phyloP scores from a whole-genome alignment of 2,888 invertebrate genomes.

The Cartodere bifasciata region DNA sequence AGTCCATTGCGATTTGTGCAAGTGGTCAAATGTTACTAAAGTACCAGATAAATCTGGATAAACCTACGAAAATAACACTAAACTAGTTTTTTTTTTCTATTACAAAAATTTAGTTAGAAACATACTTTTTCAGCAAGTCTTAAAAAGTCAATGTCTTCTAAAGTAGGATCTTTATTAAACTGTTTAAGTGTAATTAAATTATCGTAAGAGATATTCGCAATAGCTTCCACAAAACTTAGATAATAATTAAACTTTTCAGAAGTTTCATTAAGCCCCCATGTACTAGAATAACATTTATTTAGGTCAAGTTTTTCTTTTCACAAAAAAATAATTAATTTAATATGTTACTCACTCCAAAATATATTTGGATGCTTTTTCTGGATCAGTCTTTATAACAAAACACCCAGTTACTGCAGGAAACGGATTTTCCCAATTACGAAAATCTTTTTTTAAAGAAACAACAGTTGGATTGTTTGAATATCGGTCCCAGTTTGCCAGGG shows the following conservation, averaged over 20 bases:
- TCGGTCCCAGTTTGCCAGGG: conserved; percentile 41
- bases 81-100: conserved; percentile 8
- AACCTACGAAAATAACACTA: conserved; percentile 29
- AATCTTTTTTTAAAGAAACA: conserved; percentile 50
- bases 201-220: conserved; percentile 36
- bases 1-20: conserved; percentile 32
- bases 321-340: conserved; percentile 2
- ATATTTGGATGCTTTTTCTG: conserved; percentile 25
- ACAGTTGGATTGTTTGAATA: conserved; percentile 50
- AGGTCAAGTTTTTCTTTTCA: not conserved
- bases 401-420: conserved; percentile 47
- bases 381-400: conserved; percentile 33
- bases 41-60: conserved; percentile 37
- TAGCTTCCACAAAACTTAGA: conserved; percentile 34
- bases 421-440: conserved; percentile 45
- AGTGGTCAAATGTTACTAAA: conserved; percentile 36
- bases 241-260: conserved; percentile 37
- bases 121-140: conserved; percentile 37
- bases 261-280: conserved; percentile 34
- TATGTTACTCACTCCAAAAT: conserved; percentile 28
- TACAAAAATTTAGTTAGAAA: conserved; percentile 3
- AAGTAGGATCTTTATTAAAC: conserved; percentile 33
- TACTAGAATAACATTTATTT: conserved; percentile 20
- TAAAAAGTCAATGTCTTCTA: conserved; percentile 34
- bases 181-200: conserved; percentile 32